These are phyloP conservation scores for Hermaeophaga mercurialis DNA, from an alignment of 2,888 invertebrate species.

Conservation along the genomic window DNA sequence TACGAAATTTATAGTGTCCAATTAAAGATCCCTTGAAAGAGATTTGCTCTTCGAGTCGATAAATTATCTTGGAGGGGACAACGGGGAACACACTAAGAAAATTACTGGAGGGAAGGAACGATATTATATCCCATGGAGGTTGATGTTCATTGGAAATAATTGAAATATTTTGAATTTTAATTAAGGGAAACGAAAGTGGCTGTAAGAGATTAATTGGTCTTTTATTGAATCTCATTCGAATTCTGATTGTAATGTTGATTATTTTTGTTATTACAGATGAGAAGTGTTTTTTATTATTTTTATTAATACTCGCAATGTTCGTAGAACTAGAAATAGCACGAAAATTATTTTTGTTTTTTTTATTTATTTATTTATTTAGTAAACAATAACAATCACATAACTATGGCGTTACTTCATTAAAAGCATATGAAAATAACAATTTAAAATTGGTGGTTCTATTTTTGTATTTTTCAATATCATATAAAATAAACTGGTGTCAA, in stretches of 20 bases:
- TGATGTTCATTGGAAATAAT: slow-evolving; percentile 24
- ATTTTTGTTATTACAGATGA: no score
- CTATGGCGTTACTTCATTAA: no score
- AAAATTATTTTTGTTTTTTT: no score
- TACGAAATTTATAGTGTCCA: slow-evolving; percentile 33
- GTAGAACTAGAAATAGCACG: no score
- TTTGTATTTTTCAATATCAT: no score
- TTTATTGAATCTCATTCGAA: neutral
- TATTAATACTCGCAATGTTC: no score
- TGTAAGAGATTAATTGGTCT: slow-evolving; percentile 13
- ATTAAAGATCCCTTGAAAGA: slow-evolving; percentile 29
- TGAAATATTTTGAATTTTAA: slow-evolving; percentile 27
- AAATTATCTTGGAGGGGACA: slow-evolving; percentile 22
- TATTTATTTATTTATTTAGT: no score
- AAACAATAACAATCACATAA: no score
- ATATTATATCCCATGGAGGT: slow-evolving; percentile 19
- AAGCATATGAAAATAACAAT: no score
- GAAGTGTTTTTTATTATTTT: no score
- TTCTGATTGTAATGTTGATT: neutral
- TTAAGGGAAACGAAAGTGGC: slow-evolving; percentile 15
- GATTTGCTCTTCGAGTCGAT: slow-evolving; percentile 27
- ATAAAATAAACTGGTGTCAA: no score
- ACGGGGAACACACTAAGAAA: slow-evolving; percentile 9
- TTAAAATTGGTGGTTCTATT: no score
- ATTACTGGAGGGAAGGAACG: slow-evolving; percentile 23